phyloP scores from a whole-genome alignment of 1,140 invertebrate genomes.

The Helicorthomorpha holstii region DNA sequence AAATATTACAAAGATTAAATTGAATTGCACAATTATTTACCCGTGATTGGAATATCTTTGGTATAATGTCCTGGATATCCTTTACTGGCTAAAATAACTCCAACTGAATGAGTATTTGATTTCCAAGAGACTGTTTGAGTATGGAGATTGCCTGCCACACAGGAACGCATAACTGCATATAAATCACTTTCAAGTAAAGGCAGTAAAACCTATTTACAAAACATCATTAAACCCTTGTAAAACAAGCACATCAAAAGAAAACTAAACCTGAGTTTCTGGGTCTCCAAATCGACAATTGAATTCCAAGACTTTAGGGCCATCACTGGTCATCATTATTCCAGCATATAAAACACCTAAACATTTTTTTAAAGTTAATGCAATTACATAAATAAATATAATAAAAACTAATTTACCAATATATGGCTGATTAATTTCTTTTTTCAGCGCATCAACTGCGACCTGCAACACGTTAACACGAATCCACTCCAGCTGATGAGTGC shows the following conservation, averaged over 20 bases:
- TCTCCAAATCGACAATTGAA: conserved; percentile 97
- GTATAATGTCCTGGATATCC: conserved; percentile 80
- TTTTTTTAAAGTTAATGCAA: too few relatives aligned
- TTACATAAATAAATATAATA: too few relatives aligned
- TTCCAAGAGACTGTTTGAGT: conserved; percentile 48
- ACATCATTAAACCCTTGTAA: too few relatives aligned
- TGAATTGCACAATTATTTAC: conserved; percentile 26
- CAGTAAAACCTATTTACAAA: too few relatives aligned
- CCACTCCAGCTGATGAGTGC: too few relatives aligned
- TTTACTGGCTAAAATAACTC: conserved; percentile 74
- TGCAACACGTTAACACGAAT: too few relatives aligned
- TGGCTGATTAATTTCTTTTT: too few relatives aligned
- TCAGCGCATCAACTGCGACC: too few relatives aligned
- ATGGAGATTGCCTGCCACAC: conserved; percentile 49
- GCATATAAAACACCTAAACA: conserved; percentile 88
- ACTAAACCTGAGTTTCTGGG: conserved; percentile 90
- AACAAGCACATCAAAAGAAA: too few relatives aligned
- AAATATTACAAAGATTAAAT: too few relatives aligned
- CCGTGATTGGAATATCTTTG: conserved; percentile 68
- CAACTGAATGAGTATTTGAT: conserved; percentile 48
- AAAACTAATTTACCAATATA: too few relatives aligned
- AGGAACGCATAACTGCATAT: conserved; percentile 61
- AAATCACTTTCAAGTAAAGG: conserved; percentile 72
- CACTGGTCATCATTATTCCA: conserved; percentile 79
- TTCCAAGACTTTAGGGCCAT: conserved; percentile 82